A percentile compares a stretch with the other conserved stretches of the same genome.
Evolutionary conservation across 1,140 invertebrate species (phyloP).

Genomic region (Tetranychus urticae): DNA sequence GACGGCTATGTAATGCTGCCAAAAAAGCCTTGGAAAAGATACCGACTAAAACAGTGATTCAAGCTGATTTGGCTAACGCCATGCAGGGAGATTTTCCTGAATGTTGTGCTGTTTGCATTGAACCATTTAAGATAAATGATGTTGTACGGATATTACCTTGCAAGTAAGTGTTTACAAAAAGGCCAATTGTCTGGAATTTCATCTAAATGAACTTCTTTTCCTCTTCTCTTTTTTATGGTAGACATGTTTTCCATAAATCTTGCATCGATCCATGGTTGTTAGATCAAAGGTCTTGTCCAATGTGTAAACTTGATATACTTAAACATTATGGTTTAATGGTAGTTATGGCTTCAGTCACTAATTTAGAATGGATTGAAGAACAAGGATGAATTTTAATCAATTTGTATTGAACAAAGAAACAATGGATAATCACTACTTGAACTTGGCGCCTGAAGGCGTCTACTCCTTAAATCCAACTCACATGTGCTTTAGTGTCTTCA

Average conservation of each 20-base stretch:
- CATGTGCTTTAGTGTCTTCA: too few relatives aligned
- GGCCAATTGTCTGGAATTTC: neutral
- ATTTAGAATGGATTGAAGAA: too few relatives aligned
- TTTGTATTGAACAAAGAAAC: too few relatives aligned
- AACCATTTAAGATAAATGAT: conserved; percentile 58
- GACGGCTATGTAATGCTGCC: conserved; percentile 57
- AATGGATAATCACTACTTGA: too few relatives aligned
- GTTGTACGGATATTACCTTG: conserved; percentile 60
- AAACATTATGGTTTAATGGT: conserved; percentile 65
- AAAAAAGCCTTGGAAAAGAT: conserved; percentile 74
- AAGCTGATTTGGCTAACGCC: conserved; percentile 48
- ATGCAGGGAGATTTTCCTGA: conserved; percentile 30
- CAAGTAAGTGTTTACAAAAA: conserved; percentile 32
- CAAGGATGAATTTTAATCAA: too few relatives aligned
- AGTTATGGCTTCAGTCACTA: too few relatives aligned
- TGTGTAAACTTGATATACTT: conserved; percentile 86
- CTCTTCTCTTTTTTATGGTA: conserved; percentile 18
- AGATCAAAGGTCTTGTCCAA: conserved; percentile 72
- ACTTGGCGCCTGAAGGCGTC: too few relatives aligned
- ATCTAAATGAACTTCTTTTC: neutral
- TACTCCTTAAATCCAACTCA: too few relatives aligned
- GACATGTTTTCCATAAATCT: conserved; percentile 74
- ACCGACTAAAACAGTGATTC: conserved; percentile 55
- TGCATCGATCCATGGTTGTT: conserved; percentile 86
- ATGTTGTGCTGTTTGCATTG: conserved; percentile 77